A percentile compares a stretch with the other conserved stretches of the same genome.
phyloP scores from a whole-genome alignment of 2,888 invertebrate genomes.

The Torymus aiolomorphi region DNA sequence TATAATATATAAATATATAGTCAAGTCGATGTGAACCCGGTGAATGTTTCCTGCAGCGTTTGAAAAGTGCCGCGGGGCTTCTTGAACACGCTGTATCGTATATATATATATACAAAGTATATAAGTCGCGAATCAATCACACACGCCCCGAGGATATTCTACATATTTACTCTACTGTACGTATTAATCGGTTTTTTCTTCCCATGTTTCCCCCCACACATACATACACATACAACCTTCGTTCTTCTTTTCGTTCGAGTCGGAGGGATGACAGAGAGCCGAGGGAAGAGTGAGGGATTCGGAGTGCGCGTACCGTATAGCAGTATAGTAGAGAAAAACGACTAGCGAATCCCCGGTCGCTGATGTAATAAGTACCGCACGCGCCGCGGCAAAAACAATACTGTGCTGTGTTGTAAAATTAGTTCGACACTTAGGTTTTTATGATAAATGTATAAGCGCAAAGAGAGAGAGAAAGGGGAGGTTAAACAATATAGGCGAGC shows the following conservation, averaged over 20 bases:
- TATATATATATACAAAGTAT: constrained; percentile 2
- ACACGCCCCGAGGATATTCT: constrained; percentile 7
- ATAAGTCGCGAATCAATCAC: constrained; percentile 38
- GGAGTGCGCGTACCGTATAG: constrained; percentile 14
- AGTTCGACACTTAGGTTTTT: constrained; percentile 72
- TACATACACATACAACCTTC: not conserved
- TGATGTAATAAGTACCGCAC: constrained; percentile 58
- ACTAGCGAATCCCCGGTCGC: constrained; percentile 40
- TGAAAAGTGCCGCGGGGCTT: constrained; percentile 56
- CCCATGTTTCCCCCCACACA: too few species aligned
- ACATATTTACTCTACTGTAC: constrained; percentile 26
- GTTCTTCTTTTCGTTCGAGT: constrained; percentile 21
- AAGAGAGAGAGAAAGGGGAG: not conserved
- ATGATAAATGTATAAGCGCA: constrained; percentile 54
- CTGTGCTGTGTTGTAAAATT: constrained; percentile 76
- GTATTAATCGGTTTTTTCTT: constrained; percentile 35
- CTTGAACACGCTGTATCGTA: constrained; percentile 32
- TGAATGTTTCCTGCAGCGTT: constrained; percentile 53
- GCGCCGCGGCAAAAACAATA: constrained; percentile 70
- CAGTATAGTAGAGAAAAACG: constrained; percentile 19
- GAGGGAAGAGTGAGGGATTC: constrained; percentile 7
- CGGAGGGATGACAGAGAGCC: constrained; percentile 16
- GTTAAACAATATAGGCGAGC: not conserved
- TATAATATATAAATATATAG: constrained; percentile 30
- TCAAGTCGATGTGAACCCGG: constrained; percentile 39